A percentile compares a stretch with the other conserved stretches of the same genome.
Evolutionary conservation across 2,113 vertebrate genomes (phyloP).

Genomic region (Seriola dumerili): DNA sequence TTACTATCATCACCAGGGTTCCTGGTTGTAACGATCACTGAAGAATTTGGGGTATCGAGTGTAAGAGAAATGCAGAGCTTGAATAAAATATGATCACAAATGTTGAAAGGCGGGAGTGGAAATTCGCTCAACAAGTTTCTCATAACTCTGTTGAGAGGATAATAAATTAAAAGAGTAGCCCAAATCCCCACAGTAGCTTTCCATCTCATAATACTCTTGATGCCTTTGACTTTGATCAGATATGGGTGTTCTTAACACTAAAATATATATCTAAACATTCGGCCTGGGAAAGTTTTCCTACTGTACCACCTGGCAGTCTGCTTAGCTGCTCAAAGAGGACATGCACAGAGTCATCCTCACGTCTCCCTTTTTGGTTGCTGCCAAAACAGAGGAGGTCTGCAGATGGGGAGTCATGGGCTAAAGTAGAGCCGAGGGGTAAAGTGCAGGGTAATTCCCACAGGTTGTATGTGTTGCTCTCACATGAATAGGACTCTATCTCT

Average conservation of each 20-base stretch:
- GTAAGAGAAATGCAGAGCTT: conserved; percentile 6
- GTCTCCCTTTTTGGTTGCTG: conserved; percentile 42
- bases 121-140: conserved; percentile 50
- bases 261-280: conserved; percentile 45
- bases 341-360: conserved; percentile 55
- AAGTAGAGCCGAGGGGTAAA: conserved; percentile 35
- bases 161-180: conserved; percentile 57
- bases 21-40: conserved; percentile 20
- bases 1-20: conserved; percentile 34
- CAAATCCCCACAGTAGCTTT: conserved; percentile 62
- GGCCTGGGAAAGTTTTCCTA: conserved; percentile 70
- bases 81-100: conserved; percentile 46
- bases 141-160: conserved; percentile 49
- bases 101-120: conserved; percentile 44
- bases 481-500: conserved; percentile 31
- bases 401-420: conserved; percentile 24
- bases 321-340: conserved; percentile 66
- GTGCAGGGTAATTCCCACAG: conserved; percentile 43
- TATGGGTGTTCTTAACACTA: conserved; percentile 36
- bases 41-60: conserved; percentile 10
- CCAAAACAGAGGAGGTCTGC: conserved; percentile 55
- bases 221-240: conserved; percentile 48
- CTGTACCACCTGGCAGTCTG: conserved; percentile 66
- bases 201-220: conserved; percentile 50
- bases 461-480: conserved; percentile 12